Conservation (phyloP, 2,113 vertebrate species). For the Nothoprocta perdicaria region DNA sequence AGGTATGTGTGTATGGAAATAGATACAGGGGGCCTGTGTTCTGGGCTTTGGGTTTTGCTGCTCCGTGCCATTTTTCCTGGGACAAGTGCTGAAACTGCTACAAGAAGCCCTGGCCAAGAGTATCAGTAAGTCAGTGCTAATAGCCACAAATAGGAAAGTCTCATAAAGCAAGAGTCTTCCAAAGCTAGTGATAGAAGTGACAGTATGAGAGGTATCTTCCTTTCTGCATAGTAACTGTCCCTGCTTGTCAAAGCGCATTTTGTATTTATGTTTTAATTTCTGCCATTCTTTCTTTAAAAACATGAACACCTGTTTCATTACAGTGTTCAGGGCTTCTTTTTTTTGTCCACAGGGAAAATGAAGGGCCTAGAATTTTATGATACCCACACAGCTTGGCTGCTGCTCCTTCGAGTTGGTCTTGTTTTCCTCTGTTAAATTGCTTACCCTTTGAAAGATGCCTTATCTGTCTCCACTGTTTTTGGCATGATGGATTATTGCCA, state of each 20-base stretch:
- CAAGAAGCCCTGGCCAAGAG: constrained; percentile 42
- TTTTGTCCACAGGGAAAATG: not conserved
- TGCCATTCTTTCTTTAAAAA: not conserved
- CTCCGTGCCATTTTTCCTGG: not conserved
- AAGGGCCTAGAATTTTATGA: rapidly evolving
- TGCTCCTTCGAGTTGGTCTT: not conserved
- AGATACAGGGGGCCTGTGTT: too few relatives aligned
- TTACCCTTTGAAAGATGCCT: not conserved
- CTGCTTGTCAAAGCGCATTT: not conserved
- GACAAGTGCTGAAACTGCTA: too few relatives aligned
- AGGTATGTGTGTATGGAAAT: not conserved
- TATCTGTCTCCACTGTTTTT: not conserved
- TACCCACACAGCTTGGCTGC: not conserved
- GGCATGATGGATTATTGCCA: not conserved
- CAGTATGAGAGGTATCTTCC: not conserved
- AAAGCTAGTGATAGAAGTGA: not conserved
- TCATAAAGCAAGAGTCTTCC: not conserved
- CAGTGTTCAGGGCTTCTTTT: not conserved
- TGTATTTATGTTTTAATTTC: not conserved
- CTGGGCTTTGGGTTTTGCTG: too few relatives aligned
- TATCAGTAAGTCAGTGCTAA: constrained; percentile 48
- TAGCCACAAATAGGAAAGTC: not conserved
- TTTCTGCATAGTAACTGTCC: not conserved
- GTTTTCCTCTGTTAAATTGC: not conserved
- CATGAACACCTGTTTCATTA: too few relatives aligned